Conservation (phyloP, 2,797 vertebrate species). For the Lacerta viridis region DNA sequence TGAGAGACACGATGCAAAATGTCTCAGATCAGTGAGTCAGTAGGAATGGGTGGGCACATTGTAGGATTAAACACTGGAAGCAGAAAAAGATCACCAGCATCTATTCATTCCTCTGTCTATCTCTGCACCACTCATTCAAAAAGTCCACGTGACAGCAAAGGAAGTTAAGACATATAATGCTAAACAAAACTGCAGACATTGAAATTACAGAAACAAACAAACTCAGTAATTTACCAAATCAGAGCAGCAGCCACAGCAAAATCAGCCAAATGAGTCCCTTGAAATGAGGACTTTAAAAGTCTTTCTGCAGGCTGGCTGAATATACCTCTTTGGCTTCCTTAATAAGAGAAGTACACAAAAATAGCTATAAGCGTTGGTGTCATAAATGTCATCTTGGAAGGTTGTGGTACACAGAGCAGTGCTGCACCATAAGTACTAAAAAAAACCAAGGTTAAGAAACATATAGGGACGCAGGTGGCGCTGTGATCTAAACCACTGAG, state of each 20-base stretch:
- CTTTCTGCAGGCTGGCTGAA: background rate
- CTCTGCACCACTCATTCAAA: background rate
- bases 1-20: no score
- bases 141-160: background rate
- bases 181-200: background rate
- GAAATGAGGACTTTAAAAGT: background rate
- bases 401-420: background rate
- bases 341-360: background rate
- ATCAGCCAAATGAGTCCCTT: background rate
- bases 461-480: no score
- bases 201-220: background rate
- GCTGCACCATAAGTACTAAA: background rate
- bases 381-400: background rate
- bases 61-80: background rate
- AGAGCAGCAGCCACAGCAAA: background rate
- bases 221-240: background rate
- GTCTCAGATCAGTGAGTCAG: background rate
- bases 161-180: background rate
- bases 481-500: no score
- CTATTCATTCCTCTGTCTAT: background rate
- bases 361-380: background rate
- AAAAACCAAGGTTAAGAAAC: background rate
- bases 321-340: background rate
- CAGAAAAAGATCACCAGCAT: background rate
- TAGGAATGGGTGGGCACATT: background rate